Conservation (phyloP, 2,888 invertebrate genomes). For the Cryptus viduatorius region DNA sequence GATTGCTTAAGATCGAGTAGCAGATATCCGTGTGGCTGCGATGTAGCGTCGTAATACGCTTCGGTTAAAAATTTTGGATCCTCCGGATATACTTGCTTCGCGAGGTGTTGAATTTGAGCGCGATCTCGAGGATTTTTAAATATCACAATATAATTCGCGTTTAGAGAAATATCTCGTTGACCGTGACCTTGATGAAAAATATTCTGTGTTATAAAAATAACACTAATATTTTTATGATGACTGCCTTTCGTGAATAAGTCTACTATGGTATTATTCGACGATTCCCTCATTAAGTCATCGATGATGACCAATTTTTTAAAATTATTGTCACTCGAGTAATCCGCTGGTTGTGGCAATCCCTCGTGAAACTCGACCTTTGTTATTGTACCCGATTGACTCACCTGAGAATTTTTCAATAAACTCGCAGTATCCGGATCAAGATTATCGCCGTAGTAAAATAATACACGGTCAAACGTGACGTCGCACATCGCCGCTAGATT, state of each 20-base stretch:
- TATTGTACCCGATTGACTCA: not conserved
- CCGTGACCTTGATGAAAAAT: slow-evolving; percentile 37
- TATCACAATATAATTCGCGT: slow-evolving; percentile 54
- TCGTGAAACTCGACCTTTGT: not conserved
- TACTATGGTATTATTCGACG: not conserved
- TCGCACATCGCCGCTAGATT: no score
- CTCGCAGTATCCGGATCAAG: no score
- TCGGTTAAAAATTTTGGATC: not conserved
- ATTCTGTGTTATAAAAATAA: slow-evolving; percentile 38
- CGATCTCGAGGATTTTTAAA: slow-evolving; percentile 62
- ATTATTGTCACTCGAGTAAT: not conserved
- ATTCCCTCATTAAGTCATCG: slow-evolving; percentile 40
- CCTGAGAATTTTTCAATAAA: no score
- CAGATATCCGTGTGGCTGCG: not conserved
- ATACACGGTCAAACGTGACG: no score
- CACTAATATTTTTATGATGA: slow-evolving; percentile 37
- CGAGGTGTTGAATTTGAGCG: slow-evolving; percentile 54
- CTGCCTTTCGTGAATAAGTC: slow-evolving; percentile 49
- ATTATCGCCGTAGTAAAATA: no score
- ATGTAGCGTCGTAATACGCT: not conserved
- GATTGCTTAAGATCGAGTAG: not conserved
- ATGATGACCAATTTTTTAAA: slow-evolving; percentile 1
- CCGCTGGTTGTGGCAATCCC: no score
- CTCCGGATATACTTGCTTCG: slow-evolving; percentile 29
- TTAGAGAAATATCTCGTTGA: slow-evolving; percentile 13